Conservation (phyloP, 1,140 invertebrate genomes). For the Charaxes varanes region DNA sequence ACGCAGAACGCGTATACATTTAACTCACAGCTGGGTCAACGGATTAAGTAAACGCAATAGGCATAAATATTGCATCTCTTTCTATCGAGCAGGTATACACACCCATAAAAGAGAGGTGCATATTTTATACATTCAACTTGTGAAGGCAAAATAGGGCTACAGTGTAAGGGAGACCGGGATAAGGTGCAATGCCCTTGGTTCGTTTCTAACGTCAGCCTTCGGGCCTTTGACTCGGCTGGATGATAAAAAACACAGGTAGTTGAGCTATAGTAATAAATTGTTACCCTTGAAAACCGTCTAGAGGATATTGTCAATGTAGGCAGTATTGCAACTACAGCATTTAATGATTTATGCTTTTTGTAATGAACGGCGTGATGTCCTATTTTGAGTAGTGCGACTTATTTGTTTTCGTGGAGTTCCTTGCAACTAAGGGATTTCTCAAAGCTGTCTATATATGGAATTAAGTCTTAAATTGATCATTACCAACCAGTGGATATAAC, state of each 20-base stretch:
- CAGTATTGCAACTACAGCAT: constrained; percentile 10
- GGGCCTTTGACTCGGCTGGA: constrained; percentile 54
- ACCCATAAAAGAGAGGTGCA: constrained; percentile 32
- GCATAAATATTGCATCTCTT: constrained; percentile 53
- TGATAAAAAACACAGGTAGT: constrained; percentile 69
- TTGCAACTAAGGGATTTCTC: no score
- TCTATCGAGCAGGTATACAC: constrained; percentile 34
- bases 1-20: constrained; percentile 42
- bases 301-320: constrained; percentile 41
- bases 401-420: no score
- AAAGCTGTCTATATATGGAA: no score
- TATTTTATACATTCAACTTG: constrained; percentile 43
- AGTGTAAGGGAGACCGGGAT: constrained; percentile 67
- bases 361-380: no score
- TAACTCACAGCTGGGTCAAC: constrained; percentile 53
- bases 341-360: no score
- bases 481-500: no score
- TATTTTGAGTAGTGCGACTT: no score
- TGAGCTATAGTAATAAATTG: constrained; percentile 50
- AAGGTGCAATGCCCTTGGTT: constrained; percentile 66
- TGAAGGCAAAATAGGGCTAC: constrained; percentile 66
- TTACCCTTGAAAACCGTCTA: constrained; percentile 65
- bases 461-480: no score
- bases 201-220: constrained; percentile 50
- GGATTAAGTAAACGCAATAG: constrained; percentile 42